A percentile compares a stretch with the other conserved stretches of the same genome.
Evolutionary conservation across 2,888 invertebrate species (phyloP).

Genomic region (Drosophila birchii): DNA sequence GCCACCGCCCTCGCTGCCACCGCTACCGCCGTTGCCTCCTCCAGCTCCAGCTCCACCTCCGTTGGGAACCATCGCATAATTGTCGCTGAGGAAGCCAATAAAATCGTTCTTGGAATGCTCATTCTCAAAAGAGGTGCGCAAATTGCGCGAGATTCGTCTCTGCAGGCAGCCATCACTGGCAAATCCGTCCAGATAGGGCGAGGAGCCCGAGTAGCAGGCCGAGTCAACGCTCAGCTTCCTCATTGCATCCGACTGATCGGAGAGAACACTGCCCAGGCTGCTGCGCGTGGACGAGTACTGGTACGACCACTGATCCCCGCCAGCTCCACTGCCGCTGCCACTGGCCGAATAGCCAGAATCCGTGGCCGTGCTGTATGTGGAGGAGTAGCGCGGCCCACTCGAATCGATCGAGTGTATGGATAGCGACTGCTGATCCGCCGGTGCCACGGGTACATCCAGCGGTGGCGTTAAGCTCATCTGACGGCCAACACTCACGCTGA

Average conservation of each 20-base stretch:
- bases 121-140: constrained; percentile 85
- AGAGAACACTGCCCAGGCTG: constrained; percentile 84
- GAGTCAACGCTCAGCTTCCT: constrained; percentile 83
- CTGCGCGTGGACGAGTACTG: constrained; percentile 84
- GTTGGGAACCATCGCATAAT: constrained; percentile 51
- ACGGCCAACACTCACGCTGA: constrained; percentile 76
- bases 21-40: constrained; percentile 23
- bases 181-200: constrained; percentile 77
- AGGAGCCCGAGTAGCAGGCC: constrained; percentile 74
- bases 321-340: constrained; percentile 57
- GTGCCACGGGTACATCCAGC: constrained; percentile 80
- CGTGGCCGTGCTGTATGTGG: constrained; percentile 82
- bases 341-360: constrained; percentile 85
- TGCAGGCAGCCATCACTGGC: constrained; percentile 87
- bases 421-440: constrained; percentile 67
- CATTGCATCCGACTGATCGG: constrained; percentile 81
- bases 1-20: constrained; percentile 80
- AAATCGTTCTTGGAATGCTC: constrained; percentile 83
- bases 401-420: constrained; percentile 65
- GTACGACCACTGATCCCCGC: constrained; percentile 83
- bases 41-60: constrained; percentile 21
- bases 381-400: constrained; percentile 76
- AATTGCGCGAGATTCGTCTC: constrained; percentile 87
- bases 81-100: constrained; percentile 84
- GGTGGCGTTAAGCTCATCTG: constrained; percentile 81